Evolutionary conservation across 2,888 invertebrate species (phyloP).

Genomic region (Actias luna): DNA sequence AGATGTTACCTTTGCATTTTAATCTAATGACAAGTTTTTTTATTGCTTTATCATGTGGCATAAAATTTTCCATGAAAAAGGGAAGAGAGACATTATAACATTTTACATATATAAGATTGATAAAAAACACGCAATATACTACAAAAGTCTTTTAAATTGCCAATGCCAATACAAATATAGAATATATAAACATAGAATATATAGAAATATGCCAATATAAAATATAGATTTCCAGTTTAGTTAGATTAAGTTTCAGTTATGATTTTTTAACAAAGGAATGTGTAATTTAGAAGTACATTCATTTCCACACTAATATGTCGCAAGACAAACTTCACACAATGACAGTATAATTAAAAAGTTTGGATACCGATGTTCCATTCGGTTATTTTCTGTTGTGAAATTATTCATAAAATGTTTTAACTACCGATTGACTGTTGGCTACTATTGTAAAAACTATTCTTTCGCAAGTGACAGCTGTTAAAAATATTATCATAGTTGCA

Average conservation of each 20-base stretch:
- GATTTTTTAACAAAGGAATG: not conserved
- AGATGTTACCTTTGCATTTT: constrained; percentile 28
- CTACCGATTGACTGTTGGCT: constrained; percentile 9
- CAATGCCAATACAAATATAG: too few species aligned
- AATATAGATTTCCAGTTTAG: not conserved
- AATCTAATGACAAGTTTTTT: constrained; percentile 17
- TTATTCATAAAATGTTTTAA: constrained; percentile 12
- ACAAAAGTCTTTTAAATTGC: too few species aligned
- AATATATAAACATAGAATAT: too few species aligned
- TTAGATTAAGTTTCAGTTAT: not conserved
- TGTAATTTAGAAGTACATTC: not conserved
- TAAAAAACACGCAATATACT: too few species aligned
- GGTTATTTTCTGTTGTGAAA: constrained; percentile 35
- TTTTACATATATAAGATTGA: not conserved
- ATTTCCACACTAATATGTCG: constrained; percentile 12
- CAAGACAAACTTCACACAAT: constrained; percentile 42
- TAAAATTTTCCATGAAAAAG: not conserved
- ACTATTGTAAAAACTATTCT: not conserved
- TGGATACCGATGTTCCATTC: constrained; percentile 39
- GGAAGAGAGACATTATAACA: not conserved
- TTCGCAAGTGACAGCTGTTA: constrained; percentile 9
- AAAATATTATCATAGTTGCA: not conserved
- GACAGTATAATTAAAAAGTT: constrained; percentile 57
- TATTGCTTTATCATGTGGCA: not conserved
- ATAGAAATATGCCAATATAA: not conserved